A percentile compares a stretch with the other conserved stretches of the same genome.
These are phyloP conservation scores for Paramormyrops hopkinsi DNA, from an alignment of 2,797 vertebrate genomes.

Conservation along the genomic window DNA sequence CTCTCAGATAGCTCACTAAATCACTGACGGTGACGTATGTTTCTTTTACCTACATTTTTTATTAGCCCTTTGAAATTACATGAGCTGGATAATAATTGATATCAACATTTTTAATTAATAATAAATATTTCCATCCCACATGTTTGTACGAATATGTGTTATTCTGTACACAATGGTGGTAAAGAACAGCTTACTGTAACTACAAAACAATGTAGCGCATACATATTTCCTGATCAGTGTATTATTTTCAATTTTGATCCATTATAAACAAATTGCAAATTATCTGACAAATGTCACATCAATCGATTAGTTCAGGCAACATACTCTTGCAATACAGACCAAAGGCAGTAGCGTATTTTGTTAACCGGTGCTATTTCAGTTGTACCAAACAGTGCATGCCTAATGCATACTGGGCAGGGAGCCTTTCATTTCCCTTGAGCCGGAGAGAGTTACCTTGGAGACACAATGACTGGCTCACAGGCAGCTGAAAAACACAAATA, in stretches of 20 bases:
- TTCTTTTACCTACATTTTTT: neutral
- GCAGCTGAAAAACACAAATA: neutral
- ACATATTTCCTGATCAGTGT: neutral
- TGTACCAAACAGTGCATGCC: neutral
- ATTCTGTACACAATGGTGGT: neutral
- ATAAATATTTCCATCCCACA: neutral
- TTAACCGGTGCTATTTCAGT: neutral
- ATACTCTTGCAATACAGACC: neutral
- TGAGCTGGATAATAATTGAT: neutral
- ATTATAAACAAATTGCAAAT: neutral
- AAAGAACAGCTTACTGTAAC: neutral
- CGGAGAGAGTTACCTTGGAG: neutral
- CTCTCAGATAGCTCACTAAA: neutral
- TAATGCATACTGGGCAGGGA: neutral
- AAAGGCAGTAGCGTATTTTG: neutral
- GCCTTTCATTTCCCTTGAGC: neutral
- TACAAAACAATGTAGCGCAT: neutral
- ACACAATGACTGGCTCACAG: neutral
- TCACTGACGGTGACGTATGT: neutral
- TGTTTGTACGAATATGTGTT: neutral
- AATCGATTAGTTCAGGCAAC: neutral
- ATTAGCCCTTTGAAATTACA: neutral
- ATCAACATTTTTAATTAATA: neutral
- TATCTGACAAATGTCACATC: neutral
- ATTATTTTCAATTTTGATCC: neutral